Conservation (phyloP, 2,797 vertebrate species). For the Heteromormyrus szaboi region DNA sequence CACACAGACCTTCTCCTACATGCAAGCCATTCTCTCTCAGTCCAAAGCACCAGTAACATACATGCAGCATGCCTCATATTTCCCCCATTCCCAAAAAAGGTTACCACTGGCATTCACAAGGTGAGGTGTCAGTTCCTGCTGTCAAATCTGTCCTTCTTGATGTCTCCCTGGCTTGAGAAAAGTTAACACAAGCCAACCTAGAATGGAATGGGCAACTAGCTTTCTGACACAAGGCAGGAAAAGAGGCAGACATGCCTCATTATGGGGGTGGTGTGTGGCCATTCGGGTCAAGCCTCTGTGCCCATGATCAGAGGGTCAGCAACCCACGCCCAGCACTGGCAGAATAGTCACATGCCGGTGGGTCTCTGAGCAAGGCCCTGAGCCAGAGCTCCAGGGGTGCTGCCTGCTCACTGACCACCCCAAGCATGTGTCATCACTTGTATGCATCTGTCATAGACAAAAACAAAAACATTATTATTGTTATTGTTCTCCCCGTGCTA, state of each 20-base stretch:
- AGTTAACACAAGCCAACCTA: neutral
- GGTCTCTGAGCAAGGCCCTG: neutral
- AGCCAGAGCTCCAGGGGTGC: neutral
- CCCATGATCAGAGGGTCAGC: neutral
- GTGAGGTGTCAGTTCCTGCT: neutral
- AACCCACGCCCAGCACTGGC: neutral
- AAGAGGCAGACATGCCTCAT: neutral
- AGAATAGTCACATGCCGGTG: neutral
- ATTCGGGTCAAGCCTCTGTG: neutral
- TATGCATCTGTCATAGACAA: neutral
- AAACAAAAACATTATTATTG: neutral
- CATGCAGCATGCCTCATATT: neutral
- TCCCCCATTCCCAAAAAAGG: neutral
- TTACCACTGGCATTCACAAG: neutral
- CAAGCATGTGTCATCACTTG: neutral
- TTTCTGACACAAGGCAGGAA: neutral
- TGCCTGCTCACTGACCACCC: neutral
- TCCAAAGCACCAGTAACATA: neutral
- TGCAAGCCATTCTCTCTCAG: neutral
- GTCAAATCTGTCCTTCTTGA: neutral
- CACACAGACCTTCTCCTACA: neutral
- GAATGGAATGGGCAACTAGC: neutral
- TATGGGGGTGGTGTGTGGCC: neutral
- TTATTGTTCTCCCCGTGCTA: neutral
- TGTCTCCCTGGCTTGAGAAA: neutral